Base-by-base conservation (phyloP, 2,113 vertebrate species). In the Trematomus loennbergii region DNA sequence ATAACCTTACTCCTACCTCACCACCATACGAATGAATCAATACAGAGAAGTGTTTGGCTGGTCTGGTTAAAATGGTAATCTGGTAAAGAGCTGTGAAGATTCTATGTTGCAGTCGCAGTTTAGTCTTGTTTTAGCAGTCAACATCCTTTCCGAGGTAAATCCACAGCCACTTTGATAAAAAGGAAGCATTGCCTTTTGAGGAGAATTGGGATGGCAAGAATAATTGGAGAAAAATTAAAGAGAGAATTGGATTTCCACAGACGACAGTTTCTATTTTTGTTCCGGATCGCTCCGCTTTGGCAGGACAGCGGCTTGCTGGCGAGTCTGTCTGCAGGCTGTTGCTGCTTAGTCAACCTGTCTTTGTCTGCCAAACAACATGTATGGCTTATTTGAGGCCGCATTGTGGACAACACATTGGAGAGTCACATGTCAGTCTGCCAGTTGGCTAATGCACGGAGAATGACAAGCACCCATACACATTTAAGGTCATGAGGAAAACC, bases 231-330 rank as follows among this genome's bases (percentile, higher is more conserved):
- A 52, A 33, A 25, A 68, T 78, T 52, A 54, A 16, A 49, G 20
- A 71, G 33, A 78, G 53, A 75, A 74, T 7, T 84, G 79, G 83
- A 87, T 83, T 88, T 79, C 86, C 81, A 72, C 48, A 66, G 87
- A 91, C 69, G 87, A 80, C 82, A 79, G 77, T 83, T 92, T 92
- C 89, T 89, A 91, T 92, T 91, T 91, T 72, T 66, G 87, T 60
- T 82, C 48, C 1, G 22, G 66, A 65, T 82, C 12, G 16, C 63
- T 83, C 68, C 59, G 66, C 82, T 90, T 87, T 91, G 90, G 90
- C 89, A 78, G 13, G 45, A 81, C 75, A 48, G 66, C 62, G 33
- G 10, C 71, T 72, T n/a, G 9, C 53, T 89, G 85, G 81, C 58
- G 49, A 81, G 83, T 79, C 86, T 78, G 17, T 83, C 87, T 62